Base-by-base conservation (phyloP, 2,888 invertebrate genomes). In the Amphimallon solstitiale region DNA sequence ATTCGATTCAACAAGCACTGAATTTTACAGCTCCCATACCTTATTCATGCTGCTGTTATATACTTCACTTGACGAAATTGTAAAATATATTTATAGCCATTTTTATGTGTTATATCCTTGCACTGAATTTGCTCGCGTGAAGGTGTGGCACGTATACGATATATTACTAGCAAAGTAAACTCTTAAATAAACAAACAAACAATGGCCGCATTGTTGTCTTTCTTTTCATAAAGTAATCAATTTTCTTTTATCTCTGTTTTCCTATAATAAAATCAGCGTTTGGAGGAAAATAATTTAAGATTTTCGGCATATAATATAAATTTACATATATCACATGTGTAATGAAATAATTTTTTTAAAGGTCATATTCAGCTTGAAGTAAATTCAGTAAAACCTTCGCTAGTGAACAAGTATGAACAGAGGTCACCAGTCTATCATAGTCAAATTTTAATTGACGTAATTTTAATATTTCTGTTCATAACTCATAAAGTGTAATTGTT, bases 21-120 rank as follows among this genome's bases (percentile, higher is more conserved):
- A 37, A 49, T 38, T 62, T 62, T 62, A 49, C 49, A 34, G 37
- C 38, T 12, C 75, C 73, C 74, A 78, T 77, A 76, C 76, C 75
- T 77, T 78, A 79, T 78, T 78, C 77, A 77, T 78, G 72, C 70
- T 68, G 63, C 64, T 73, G 75, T 76, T 77, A 78, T 77, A 75
- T 75, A 70, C 67, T 74, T 73, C 72, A 80, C 79, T 80, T 78
- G 79, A 78, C 79, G 76, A 79, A 81, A 80, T 80, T 79, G 80
- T 80, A 79, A 80, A 80, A 80, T 79, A 78, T 80, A 79, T 80
- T 79, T 80, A 79, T 76, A 75, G 72, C 69, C 73, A 69, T 68
- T 78, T 80, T 79, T 79, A 80, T 79, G 78, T 76, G 75, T 79
- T 77, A 78, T 77, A 75, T 77, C 68, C 72, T 68, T 69, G 52